Conservation (phyloP, 2,113 vertebrate species). For the Eidolon helvum region DNA sequence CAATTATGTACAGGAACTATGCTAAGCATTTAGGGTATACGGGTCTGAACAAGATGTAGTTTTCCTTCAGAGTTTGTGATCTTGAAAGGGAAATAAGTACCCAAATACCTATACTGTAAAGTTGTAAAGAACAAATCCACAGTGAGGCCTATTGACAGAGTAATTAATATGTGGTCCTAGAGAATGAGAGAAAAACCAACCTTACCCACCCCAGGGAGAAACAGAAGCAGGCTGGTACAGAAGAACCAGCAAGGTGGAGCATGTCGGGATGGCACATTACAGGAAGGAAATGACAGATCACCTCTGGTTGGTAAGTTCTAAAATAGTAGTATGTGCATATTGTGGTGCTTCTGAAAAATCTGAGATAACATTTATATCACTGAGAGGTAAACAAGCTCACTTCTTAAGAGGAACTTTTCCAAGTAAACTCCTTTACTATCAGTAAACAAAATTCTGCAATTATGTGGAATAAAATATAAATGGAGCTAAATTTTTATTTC, state of each 20-base stretch:
- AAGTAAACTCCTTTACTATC: background rate
- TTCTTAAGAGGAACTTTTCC: background rate
- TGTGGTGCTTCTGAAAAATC: background rate
- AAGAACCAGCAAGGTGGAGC: background rate
- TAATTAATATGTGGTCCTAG: background rate
- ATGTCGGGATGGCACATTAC: background rate
- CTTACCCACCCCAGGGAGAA: background rate
- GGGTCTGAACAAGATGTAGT: background rate
- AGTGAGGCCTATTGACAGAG: background rate
- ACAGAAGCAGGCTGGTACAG: background rate
- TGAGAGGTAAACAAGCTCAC: background rate
- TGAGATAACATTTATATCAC: background rate
- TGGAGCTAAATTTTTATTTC: background rate
- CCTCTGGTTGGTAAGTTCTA: background rate
- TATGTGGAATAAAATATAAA: background rate
- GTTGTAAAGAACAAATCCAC: background rate
- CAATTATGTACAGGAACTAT: background rate
- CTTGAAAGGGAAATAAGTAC: background rate
- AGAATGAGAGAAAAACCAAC: background rate
- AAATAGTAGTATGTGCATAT: background rate
- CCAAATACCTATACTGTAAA: background rate
- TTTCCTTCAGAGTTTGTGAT: background rate
- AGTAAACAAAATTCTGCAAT: background rate
- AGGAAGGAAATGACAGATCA: background rate
- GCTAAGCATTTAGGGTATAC: fast-evolving